Evolutionary conservation across 2,797 vertebrate species (phyloP), one percentile per base, ranked within the genome.

Genomic region (Manis crassicaudata): DNA sequence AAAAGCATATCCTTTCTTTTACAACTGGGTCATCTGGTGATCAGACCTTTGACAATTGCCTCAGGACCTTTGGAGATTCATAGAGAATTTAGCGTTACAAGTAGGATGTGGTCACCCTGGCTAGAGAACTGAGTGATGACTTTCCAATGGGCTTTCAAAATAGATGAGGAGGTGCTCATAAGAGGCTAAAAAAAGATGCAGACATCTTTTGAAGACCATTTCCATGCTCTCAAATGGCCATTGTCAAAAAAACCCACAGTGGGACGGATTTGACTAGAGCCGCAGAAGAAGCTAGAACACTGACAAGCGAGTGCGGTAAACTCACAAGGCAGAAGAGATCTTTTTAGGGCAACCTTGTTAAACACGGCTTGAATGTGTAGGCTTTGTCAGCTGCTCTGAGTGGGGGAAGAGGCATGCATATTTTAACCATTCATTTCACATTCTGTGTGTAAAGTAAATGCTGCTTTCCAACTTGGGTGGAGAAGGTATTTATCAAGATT

Each of bases 351-450:
- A 21, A 72, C 80, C 60, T 50, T 72, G 93, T 88, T 75, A n/a
- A 46, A 70, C 2, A 6, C 23, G 18, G 37, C 29, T 86, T 37
- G 52, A 2, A 6, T 40, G 85, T 91, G 72, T 90, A 84, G 91
- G 91, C 68, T 88, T 52, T 18, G 21, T 85, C 94, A 68, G 96
- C 67, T 85, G 91, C 88, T 77, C 14, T 3, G 83, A 92, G 92
- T 60, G 37, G 84, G 94, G 63, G 25, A 63, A 50, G 89, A 92
- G 72, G 76, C 88, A 63, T 72, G 95, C 35, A 50, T 65, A 65
- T 70, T 73, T 93, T 86, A 84, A 58, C 75, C 60, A 20, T 81
- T 93, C 32, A 21, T 92, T 93, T 92, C 73, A 35, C 37, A 85
- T 54, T 75, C 65, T 32, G 76, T 21, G 63, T 79, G 37, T 40